Evolutionary conservation across 1,140 invertebrate genomes (phyloP), one percentile per base, ranked within the genome.

Genomic region (Zeugodacus cucurbitae): DNA sequence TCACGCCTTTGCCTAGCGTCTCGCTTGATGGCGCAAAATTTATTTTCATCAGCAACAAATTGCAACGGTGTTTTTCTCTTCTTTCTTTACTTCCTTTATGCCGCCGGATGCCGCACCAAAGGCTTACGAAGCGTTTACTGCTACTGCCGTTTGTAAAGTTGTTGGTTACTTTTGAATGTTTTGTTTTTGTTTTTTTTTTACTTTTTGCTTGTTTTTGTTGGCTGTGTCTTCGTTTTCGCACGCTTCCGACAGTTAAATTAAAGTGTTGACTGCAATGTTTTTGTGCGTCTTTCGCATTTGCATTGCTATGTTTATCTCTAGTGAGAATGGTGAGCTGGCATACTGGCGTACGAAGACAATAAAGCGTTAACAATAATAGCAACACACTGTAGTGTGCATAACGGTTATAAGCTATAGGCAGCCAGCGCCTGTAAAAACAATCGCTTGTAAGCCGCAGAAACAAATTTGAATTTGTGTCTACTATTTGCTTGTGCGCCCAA

Each of bases 161-260:
- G 32, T 89, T 91, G 89, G 90, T 91, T 90, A 89, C 91, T 89
- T 90, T 91, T 92, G 91, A 92, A 91, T 91, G 90, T 90, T 90
- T 90, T 90, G 91, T 91, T 91, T 90, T 92, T 92, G 90, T 91
- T 92, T 91, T 92, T 89, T 91, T 90, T 88, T 90, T 91, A 90
- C 26, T 41, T 62, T n/a, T 22, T 54, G 74, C 29, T 85, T 85
- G 20, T 20, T 54, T 54, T 86, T 29, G 54, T 58, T 87, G 11
- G 48, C 22, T 44, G 87, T 22, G n/a, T 70, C 64, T 87, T 44
- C 74, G 22, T 48, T 82, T 48, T 82, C 74, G 74, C 74, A 41
- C 32, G 91, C 90, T 92, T 92, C 91, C 91, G 91, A 91, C 91
- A 92, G 91, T 92, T 92, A 92, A 92, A 92, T 92, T 92, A 92